Evolutionary conservation across 2,797 vertebrate species (phyloP).

Genomic region (Lithobates sylvaticus): DNA sequence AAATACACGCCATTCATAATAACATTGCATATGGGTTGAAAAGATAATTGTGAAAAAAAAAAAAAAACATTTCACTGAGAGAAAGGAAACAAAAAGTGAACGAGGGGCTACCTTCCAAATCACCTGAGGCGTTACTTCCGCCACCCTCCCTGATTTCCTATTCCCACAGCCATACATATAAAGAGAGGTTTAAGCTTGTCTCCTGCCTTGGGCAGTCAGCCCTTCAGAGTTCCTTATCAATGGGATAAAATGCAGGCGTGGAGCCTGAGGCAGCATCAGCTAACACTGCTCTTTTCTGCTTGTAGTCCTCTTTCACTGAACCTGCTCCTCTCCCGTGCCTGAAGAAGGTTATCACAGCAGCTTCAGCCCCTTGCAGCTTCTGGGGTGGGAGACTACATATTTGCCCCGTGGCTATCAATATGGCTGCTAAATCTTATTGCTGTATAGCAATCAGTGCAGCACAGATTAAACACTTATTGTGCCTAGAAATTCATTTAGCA

Average conservation of each 20-base stretch:
- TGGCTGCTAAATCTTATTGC: slow-evolving; percentile 72
- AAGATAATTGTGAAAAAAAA: slow-evolving; percentile 35
- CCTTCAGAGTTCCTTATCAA: slow-evolving; percentile 73
- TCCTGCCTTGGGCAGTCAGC: slow-evolving; percentile 68
- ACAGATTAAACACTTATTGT: slow-evolving; percentile 70
- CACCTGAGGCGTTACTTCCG: slow-evolving; percentile 47
- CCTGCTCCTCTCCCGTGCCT: slow-evolving; percentile 34
- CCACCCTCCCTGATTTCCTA: slow-evolving; percentile 60
- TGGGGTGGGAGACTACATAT: slow-evolving; percentile 70
- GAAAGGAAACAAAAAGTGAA: slow-evolving; percentile 31
- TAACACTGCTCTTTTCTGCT: slow-evolving; percentile 19
- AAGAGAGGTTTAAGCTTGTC: slow-evolving; percentile 73
- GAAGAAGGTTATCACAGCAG: slow-evolving; percentile 61
- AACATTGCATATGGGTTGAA: slow-evolving; percentile 14
- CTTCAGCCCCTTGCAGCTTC: slow-evolving; percentile 59
- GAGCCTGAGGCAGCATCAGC: slow-evolving; percentile 67
- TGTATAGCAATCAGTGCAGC: slow-evolving; percentile 72
- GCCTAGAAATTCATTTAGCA: slow-evolving; percentile 50
- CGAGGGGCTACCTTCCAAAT: slow-evolving; percentile 27
- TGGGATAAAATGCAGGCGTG: slow-evolving; percentile 73
- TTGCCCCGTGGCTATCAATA: slow-evolving; percentile 72
- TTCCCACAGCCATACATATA: slow-evolving; percentile 63
- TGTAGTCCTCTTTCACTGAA: slow-evolving; percentile 8
- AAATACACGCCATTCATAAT: background rate
- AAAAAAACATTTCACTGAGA: slow-evolving; percentile 22